phyloP scores from a whole-genome alignment of 2,888 invertebrate species.

The Pediacus dermestoides region DNA sequence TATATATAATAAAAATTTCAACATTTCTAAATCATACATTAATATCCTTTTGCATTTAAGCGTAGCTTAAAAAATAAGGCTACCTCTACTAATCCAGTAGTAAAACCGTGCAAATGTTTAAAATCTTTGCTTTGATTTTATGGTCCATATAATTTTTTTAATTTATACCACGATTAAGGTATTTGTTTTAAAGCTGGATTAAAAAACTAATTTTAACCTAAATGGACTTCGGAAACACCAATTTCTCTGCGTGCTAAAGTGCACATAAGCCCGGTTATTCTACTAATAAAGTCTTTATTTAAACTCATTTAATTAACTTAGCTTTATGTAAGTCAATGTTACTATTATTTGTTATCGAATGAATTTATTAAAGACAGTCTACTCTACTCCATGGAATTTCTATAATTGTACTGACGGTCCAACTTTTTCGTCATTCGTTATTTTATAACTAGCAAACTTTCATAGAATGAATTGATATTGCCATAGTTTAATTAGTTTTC shows the following conservation, averaged over 20 bases:
- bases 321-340: no score
- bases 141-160: no score
- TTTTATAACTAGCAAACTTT: conserved; percentile 31
- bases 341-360: no score
- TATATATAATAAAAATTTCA: no score
- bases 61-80: no score
- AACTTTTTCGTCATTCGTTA: conserved; percentile 8
- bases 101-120: no score
- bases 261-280: conserved; percentile 15
- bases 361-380: background rate
- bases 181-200: conserved; percentile 20
- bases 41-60: no score
- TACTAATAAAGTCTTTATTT: conserved; percentile 15
- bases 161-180: conserved; percentile 1
- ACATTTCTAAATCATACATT: no score
- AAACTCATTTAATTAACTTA: conserved; percentile 21
- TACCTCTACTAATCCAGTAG: no score
- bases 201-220: conserved; percentile 27
- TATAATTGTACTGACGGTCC: background rate
- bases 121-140: conserved; percentile 2
- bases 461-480: conserved; percentile 28
- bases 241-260: conserved; percentile 15
- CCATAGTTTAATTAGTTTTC: conserved; percentile 22
- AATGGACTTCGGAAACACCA: conserved; percentile 17
- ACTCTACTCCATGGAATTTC: background rate